Percentiles rank a stretch among this genome's conserved stretches.
phyloP scores from a whole-genome alignment of 2,888 invertebrate species.

The Perithous albicinctus region DNA sequence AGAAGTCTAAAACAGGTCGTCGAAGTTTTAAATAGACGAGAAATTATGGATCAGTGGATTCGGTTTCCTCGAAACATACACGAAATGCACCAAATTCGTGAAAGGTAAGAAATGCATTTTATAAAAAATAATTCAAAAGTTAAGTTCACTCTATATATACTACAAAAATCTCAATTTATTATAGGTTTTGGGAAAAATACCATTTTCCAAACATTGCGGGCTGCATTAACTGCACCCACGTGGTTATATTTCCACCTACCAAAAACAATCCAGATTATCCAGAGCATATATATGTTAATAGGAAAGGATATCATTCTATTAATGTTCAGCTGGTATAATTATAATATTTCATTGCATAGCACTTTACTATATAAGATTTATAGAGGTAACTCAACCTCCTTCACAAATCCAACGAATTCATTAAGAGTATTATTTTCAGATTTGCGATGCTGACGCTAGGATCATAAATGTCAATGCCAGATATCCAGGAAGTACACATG shows the following conservation, averaged over 20 bases:
- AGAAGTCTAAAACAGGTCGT: too few species aligned
- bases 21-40: too few species aligned
- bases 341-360: slow-evolving; percentile 8
- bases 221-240: too few species aligned
- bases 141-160: too few species aligned
- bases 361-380: not conserved
- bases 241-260: slow-evolving; percentile 46
- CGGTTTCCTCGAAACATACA: too few species aligned
- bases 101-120: too few species aligned
- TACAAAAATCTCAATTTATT: too few species aligned
- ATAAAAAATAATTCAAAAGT: too few species aligned
- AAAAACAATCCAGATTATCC: slow-evolving; percentile 49
- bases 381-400: not conserved
- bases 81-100: too few species aligned
- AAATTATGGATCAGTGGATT: too few species aligned
- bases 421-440: slow-evolving; percentile 46
- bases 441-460: slow-evolving; percentile 57
- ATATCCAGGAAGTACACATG: slow-evolving; percentile 69
- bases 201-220: slow-evolving; percentile 6
- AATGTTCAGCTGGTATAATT: slow-evolving; percentile 74
- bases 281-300: too few species aligned
- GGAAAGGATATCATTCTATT: slow-evolving; percentile 74
- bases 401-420: slow-evolving; percentile 15
- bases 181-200: too few species aligned
- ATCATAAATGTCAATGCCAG: slow-evolving; percentile 67